Evolutionary conservation across 2,113 vertebrate species (phyloP).

Genomic region (Epinephelus cyanopodus): DNA sequence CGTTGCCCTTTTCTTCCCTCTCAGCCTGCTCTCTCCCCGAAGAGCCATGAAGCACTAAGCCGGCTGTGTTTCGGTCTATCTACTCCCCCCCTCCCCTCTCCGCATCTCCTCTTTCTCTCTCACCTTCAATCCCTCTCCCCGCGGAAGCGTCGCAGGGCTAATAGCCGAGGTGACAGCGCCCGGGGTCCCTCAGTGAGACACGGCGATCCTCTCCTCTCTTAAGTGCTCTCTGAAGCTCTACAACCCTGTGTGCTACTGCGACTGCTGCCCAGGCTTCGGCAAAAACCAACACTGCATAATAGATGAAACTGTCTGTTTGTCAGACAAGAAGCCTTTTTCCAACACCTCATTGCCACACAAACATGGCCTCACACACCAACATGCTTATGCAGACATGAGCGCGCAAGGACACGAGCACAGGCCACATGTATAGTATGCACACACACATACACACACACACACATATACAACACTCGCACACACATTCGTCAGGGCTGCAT

Average conservation of each 20-base stretch:
- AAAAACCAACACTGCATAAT: conserved; percentile 75
- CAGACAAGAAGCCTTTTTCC: conserved; percentile 49
- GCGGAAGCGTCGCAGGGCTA: conserved; percentile 56
- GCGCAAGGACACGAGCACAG: not conserved
- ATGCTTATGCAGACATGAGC: not conserved
- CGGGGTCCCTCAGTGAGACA: conserved; percentile 49
- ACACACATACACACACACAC: conserved; percentile 10
- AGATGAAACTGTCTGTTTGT: conserved; percentile 74
- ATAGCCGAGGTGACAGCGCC: conserved; percentile 68
- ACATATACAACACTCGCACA: not conserved
- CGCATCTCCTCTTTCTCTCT: conserved; percentile 25
- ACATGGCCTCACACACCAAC: conserved; percentile 31
- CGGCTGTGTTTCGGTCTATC: conserved; percentile 25
- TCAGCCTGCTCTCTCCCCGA: conserved; percentile 30
- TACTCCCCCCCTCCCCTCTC: not conserved
- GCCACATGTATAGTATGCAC: not conserved
- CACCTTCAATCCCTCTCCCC: conserved; percentile 58
- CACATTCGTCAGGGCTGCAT: conserved; percentile 6
- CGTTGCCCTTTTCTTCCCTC: conserved; percentile 44
- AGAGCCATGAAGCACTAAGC: conserved; percentile 48
- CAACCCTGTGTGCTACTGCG: conserved; percentile 8
- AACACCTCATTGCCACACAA: conserved; percentile 48
- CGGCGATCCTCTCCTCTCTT: conserved; percentile 58
- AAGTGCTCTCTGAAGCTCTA: conserved; percentile 74
- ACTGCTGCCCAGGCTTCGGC: conserved; percentile 8